Percentiles rank a stretch among this genome's conserved stretches.
Evolutionary conservation across 1,140 invertebrate genomes (phyloP).

Genomic region (Procambarus virginalis): DNA sequence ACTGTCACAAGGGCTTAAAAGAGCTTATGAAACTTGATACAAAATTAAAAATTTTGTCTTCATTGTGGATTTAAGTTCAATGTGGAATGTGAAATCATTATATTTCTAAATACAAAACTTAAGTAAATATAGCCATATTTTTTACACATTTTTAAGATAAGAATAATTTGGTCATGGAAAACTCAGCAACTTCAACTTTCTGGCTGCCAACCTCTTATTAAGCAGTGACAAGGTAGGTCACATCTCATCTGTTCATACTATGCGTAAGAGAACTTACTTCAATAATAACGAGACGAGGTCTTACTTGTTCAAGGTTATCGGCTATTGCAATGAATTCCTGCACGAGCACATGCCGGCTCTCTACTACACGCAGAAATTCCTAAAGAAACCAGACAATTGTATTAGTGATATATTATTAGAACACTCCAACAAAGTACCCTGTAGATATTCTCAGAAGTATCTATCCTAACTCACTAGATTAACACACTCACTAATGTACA

Average conservation of each 20-base stretch:
- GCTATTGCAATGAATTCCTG: constrained; percentile 83
- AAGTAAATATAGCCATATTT: no score
- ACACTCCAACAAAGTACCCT: neutral
- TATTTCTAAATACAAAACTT: no score
- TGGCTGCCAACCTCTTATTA: neutral
- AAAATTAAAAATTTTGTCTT: no score
- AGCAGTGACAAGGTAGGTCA: constrained; percentile 20
- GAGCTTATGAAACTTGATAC: no score
- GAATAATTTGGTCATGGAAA: no score
- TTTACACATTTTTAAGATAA: no score
- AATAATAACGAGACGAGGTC: constrained; percentile 60
- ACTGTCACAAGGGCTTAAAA: no score
- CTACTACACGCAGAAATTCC: constrained; percentile 85
- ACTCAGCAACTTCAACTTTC: neutral
- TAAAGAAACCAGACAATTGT: constrained; percentile 73
- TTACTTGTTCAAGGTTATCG: constrained; percentile 89
- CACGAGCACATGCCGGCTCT: constrained; percentile 78
- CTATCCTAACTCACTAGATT: constrained; percentile 13
- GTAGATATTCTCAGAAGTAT: constrained; percentile 11
- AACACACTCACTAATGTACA: constrained; percentile 9
- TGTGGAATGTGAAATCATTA: no score
- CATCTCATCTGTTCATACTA: constrained; percentile 3
- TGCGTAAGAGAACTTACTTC: constrained; percentile 50
- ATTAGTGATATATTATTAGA: neutral
- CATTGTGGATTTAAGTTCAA: no score